A percentile compares a stretch with the other conserved stretches of the same genome.
Evolutionary conservation across 2,888 invertebrate genomes (phyloP).

Genomic region (Ormyrus labotus): DNA sequence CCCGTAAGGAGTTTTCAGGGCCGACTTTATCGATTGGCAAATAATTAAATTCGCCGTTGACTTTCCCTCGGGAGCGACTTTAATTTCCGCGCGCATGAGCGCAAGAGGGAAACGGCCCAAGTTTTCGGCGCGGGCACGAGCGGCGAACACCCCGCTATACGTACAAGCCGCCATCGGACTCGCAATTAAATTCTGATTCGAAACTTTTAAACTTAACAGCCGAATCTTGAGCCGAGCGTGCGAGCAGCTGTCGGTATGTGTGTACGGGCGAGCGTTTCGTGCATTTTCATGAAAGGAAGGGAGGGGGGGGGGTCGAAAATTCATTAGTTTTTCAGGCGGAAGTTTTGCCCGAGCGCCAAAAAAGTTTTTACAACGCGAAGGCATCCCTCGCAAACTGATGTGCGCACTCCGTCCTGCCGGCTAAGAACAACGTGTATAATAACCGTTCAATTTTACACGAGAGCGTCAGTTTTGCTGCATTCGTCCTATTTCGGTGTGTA

Average conservation of each 20-base stretch:
- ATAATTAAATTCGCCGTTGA: slow-evolving; percentile 41
- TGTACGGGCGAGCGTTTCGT: no score
- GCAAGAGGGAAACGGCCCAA: slow-evolving; percentile 20
- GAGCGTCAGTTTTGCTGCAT: no score
- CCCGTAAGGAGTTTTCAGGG: slow-evolving; percentile 21
- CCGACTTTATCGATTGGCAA: slow-evolving; percentile 35
- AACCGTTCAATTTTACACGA: no score
- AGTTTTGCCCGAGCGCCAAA: no score
- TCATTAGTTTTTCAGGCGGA: no score
- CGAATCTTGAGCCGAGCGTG: slow-evolving; percentile 5
- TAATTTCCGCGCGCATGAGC: slow-evolving; percentile 32
- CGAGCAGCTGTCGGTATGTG: background rate
- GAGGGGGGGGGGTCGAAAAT: no score
- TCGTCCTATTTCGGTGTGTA: no score
- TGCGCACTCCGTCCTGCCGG: no score
- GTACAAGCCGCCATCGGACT: background rate
- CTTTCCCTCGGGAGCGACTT: slow-evolving; percentile 32
- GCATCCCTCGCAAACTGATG: no score
- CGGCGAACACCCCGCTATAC: background rate
- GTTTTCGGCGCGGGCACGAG: slow-evolving; percentile 3
- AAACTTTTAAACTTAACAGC: slow-evolving; percentile 25
- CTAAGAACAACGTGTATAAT: no score
- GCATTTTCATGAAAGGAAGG: no score
- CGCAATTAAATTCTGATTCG: slow-evolving; percentile 33
- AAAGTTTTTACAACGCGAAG: no score